A percentile compares a stretch with the other conserved stretches of the same genome.
phyloP scores from a whole-genome alignment of 2,113 vertebrate genomes.

The Perognathus longimembris region DNA sequence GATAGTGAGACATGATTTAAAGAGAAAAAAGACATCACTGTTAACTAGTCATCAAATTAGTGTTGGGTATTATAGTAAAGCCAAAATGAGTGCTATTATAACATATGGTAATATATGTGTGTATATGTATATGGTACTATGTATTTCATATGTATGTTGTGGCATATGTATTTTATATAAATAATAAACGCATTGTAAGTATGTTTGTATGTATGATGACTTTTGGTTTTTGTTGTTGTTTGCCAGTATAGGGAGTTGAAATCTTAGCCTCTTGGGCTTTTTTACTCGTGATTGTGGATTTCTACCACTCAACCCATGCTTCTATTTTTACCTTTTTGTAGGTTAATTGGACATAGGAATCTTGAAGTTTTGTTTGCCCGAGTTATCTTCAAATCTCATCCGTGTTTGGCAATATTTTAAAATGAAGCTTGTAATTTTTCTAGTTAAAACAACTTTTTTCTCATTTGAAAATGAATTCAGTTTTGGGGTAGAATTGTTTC shows the following conservation, averaged over 20 bases:
- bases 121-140: no score
- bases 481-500: slow-evolving; percentile 7
- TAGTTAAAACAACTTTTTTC: slow-evolving; percentile 11
- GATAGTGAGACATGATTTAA: not conserved
- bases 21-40: not conserved
- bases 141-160: not conserved
- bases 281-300: no score
- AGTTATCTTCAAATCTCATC: no score
- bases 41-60: not conserved
- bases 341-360: no score
- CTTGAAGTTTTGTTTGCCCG: no score
- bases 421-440: not conserved
- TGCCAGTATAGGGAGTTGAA: no score
- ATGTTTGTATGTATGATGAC: not conserved
- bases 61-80: not conserved
- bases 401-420: not conserved
- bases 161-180: not conserved
- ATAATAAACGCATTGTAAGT: not conserved
- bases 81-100: no score
- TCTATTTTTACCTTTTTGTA: no score
- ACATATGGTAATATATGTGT: no score
- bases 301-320: no score
- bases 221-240: no score
- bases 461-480: slow-evolving; percentile 1
- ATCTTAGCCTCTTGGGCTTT: no score